phyloP scores from a whole-genome alignment of 2,888 invertebrate species.

The Aromia moschata region DNA sequence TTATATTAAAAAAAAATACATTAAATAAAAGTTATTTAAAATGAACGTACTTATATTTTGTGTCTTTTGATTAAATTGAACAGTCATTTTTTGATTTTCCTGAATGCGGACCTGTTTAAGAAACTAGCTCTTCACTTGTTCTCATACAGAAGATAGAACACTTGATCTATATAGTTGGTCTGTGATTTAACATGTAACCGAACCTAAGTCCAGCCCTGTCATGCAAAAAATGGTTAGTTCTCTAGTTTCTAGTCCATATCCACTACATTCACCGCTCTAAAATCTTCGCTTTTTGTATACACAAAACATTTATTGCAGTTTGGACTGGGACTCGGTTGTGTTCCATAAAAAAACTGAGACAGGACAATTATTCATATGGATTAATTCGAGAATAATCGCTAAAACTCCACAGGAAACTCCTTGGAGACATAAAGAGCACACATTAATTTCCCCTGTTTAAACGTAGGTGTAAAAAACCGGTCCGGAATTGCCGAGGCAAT shows the following conservation, averaged over 20 bases:
- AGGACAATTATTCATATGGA: background rate
- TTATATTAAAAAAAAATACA: too few relatives aligned
- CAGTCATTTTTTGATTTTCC: too few relatives aligned
- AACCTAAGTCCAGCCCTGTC: too few relatives aligned
- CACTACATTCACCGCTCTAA: background rate
- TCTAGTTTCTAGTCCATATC: background rate
- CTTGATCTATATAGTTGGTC: too few relatives aligned
- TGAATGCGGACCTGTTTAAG: too few relatives aligned
- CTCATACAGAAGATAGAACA: too few relatives aligned
- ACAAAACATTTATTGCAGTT: background rate
- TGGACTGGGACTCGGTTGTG: background rate
- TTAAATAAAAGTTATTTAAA: too few relatives aligned
- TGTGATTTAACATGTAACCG: too few relatives aligned
- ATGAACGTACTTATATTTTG: too few relatives aligned
- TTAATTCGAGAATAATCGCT: background rate
- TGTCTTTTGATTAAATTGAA: too few relatives aligned
- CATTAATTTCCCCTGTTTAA: conserved; percentile 10
- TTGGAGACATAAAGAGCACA: background rate
- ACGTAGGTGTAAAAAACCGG: conserved; percentile 8
- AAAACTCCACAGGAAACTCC: conserved; percentile 1
- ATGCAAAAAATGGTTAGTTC: too few relatives aligned
- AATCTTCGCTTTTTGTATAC: background rate
- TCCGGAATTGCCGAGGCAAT: conserved; percentile 9
- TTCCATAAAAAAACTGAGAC: background rate
- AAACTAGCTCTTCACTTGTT: too few relatives aligned